phyloP scores from a whole-genome alignment of 35 echinoderm and acorn worm species.

The Apostichopus japonicus region DNA sequence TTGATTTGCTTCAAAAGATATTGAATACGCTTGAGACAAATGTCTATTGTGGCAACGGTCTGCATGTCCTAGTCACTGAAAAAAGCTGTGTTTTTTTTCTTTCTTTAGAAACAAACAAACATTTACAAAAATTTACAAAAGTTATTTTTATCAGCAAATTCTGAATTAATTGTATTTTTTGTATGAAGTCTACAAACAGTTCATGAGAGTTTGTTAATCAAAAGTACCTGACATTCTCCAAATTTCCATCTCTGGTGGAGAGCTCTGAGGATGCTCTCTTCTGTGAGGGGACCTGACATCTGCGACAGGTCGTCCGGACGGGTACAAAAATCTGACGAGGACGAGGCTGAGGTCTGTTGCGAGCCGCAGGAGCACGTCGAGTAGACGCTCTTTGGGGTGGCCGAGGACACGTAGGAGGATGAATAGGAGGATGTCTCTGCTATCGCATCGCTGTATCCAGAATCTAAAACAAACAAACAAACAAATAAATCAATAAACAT shows the following conservation, averaged over 20 bases:
- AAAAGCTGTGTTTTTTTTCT: too few species aligned
- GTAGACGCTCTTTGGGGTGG: constrained; percentile 50
- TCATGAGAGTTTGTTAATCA: too few species aligned
- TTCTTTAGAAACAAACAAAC: too few species aligned
- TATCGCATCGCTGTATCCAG: constrained; percentile 57
- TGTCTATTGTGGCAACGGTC: too few species aligned
- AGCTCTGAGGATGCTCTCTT: constrained; percentile 69
- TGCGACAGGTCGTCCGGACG: constrained; percentile 69
- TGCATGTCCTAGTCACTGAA: too few species aligned
- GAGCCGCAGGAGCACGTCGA: constrained; percentile 58
- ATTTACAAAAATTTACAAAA: too few species aligned
- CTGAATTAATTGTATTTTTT: too few species aligned
- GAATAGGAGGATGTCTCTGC: constrained; percentile 56
- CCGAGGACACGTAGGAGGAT: constrained; percentile 39
- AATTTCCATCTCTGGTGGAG: constrained; percentile 79
- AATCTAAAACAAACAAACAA: constrained; percentile 32
- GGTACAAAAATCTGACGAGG: constrained; percentile 49
- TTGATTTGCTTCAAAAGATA: too few species aligned
- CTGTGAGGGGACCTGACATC: constrained; percentile 86
- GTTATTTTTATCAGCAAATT: too few species aligned
- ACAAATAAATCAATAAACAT: too few species aligned
- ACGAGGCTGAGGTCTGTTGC: constrained; percentile 28
- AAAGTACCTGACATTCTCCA: constrained; percentile 76
- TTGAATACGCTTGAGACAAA: too few species aligned
- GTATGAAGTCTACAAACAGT: too few species aligned